Evolutionary conservation across 2,113 vertebrate species (phyloP), one percentile per base, ranked within the genome.

Genomic region (Platycercus adscitus): DNA sequence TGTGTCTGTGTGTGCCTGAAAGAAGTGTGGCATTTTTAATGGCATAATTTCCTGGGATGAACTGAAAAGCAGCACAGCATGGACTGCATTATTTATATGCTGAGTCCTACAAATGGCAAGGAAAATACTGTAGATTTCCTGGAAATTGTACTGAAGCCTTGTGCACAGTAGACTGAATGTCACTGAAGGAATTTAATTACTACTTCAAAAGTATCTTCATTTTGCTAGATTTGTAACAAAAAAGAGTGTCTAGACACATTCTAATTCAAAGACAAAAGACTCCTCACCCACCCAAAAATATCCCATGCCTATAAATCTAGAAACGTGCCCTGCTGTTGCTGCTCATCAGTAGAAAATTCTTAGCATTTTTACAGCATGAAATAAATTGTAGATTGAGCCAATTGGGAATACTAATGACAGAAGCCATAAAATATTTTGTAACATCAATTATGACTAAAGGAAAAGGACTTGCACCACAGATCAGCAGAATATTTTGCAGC

Each of bases 31-130:
- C 72, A 89, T 94, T 95, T 97, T 96, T 96, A 96, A 94, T 91
- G 96, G 85, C 90, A 96, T 97, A 96, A 97, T 97, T 97, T 96
- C 96, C 85, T 92, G 71, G 93, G 92, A 97, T 83, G 96, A 89
- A 95, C 60, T 72, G 89, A 58, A 94, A 94, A 97, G 91, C 90
- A 93, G 95, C 88, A 86, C 95, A 95, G 44, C 72, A 89, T 76
- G 88, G 66, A 95, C 84, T 98, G 94, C 97, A 98, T 98, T 98
- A 98, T 98, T 98, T 97, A 98, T 98, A 96, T 14, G 69, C 76
- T 11, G 78, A 97, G 94, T 71, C 81, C 95, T 94, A 96, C 94
- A 80, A 94, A 91, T 91, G 88, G 79, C 91, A 91, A 92, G 78
- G 90, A 93, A 95, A 86, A 95, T 70, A 73, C 50, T 73, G 63